Percentiles rank a stretch among this genome's conserved stretches.
Evolutionary conservation across 2,797 vertebrate genomes (phyloP).

Genomic region (Galago senegalensis): DNA sequence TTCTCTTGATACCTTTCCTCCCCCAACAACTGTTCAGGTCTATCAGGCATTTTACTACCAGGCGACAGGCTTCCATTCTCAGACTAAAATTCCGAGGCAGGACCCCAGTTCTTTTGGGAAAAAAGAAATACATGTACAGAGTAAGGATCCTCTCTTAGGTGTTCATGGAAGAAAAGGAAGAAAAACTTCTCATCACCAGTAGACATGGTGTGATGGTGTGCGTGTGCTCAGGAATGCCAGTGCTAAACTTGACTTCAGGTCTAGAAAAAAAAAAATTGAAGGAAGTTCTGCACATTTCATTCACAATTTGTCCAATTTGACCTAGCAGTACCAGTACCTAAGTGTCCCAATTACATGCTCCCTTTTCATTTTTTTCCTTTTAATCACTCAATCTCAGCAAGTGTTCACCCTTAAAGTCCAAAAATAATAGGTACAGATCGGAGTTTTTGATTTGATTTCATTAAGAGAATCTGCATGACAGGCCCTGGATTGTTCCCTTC

Average conservation of each 20-base stretch:
- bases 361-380: slow-evolving; percentile 50
- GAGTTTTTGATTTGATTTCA: slow-evolving; percentile 64
- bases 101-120: neutral
- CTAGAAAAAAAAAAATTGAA: neutral
- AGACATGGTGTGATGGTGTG: neutral
- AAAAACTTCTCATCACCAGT: neutral
- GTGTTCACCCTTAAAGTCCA: slow-evolving; percentile 30
- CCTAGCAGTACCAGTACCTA: slow-evolving; percentile 15
- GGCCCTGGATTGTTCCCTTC: slow-evolving; percentile 4
- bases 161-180: neutral
- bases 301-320: slow-evolving; percentile 39
- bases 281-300: neutral
- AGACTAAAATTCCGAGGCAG: neutral
- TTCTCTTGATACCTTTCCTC: neutral
- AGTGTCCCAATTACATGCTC: slow-evolving; percentile 4
- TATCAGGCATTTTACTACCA: neutral
- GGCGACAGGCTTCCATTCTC: neutral
- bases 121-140: neutral
- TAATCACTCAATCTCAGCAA: slow-evolving; percentile 49
- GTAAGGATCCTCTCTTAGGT: neutral
- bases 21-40: neutral
- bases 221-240: neutral
- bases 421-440: slow-evolving; percentile 52
- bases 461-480: slow-evolving; percentile 31
- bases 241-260: neutral